These are phyloP conservation scores for Odontocolon sp. DNA, from an alignment of 2,888 invertebrate genomes.

Conservation along the genomic window DNA sequence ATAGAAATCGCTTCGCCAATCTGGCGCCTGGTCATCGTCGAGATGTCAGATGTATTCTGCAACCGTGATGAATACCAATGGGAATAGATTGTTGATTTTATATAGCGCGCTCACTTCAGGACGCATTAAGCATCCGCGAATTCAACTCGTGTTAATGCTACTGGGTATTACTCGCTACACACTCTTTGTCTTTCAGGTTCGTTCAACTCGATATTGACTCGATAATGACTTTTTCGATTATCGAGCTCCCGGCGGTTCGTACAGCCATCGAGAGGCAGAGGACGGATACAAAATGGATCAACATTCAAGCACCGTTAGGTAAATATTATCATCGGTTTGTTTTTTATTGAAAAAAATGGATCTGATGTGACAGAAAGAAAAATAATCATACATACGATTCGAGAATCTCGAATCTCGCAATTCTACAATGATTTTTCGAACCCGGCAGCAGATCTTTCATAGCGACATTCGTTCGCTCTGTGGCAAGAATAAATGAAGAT, in stretches of 20 bases:
- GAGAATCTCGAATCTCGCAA: constrained; percentile 14
- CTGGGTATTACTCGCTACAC: too few relatives aligned
- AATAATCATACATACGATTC: constrained; percentile 12
- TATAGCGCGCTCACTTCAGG: neutral
- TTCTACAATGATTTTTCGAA: constrained; percentile 29
- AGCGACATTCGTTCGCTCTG: neutral
- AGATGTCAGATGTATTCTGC: constrained; percentile 67
- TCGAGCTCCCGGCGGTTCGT: neutral
- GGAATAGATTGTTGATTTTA: constrained; percentile 21
- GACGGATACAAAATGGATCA: constrained; percentile 5
- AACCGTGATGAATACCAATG: constrained; percentile 70
- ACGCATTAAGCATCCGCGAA: neutral
- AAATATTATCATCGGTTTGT: constrained; percentile 20
- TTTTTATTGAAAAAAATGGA: constrained; percentile 40
- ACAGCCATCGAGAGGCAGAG: constrained; percentile 8
- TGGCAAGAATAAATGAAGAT: constrained; percentile 20
- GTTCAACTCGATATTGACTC: neutral
- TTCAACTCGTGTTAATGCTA: neutral
- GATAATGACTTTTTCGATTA: neutral
- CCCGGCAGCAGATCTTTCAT: neutral
- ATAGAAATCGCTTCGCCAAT: constrained; percentile 72
- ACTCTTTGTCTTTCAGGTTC: constrained; percentile 11
- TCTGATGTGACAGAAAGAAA: constrained; percentile 20
- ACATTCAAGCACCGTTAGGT: neutral
- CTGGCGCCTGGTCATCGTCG: constrained; percentile 69